Evolutionary conservation across 2,888 invertebrate species (phyloP).

Genomic region (Trichogramma evanescens): DNA sequence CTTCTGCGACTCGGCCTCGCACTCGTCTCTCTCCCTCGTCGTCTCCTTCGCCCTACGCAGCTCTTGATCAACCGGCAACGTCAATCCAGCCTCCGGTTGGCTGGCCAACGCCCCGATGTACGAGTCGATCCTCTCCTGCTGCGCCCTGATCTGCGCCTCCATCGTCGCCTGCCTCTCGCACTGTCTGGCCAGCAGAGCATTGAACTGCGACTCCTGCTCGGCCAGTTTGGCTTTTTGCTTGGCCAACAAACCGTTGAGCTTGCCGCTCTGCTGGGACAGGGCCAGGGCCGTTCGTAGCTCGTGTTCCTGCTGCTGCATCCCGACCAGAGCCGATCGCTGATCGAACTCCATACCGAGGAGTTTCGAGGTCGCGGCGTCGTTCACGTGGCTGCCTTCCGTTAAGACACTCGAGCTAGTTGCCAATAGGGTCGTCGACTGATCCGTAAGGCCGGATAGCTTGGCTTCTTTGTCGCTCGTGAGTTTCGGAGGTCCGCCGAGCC

Average conservation of each 20-base stretch:
- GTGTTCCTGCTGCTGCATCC: constrained; percentile 39
- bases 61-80: constrained; percentile 4
- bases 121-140: constrained; percentile 38
- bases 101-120: constrained; percentile 38
- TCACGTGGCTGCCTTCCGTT: no score
- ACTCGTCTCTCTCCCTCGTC: constrained; percentile 21
- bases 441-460: no score
- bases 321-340: constrained; percentile 35
- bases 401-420: no score
- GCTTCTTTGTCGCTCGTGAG: no score
- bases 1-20: constrained; percentile 25
- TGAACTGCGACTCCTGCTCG: constrained; percentile 38
- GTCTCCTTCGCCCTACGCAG: constrained; percentile 12
- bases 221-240: constrained; percentile 30
- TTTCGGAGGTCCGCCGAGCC: constrained; percentile 32
- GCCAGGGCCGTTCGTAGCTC: constrained; percentile 33
- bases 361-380: constrained; percentile 21
- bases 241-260: constrained; percentile 31
- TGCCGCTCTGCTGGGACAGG: constrained; percentile 37
- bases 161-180: constrained; percentile 36
- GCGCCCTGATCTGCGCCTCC: constrained; percentile 39
- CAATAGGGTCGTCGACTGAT: no score
- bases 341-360: constrained; percentile 34
- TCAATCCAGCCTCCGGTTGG: constrained; percentile 30
- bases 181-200: constrained; percentile 34